Base-by-base conservation (phyloP, 1,140 invertebrate species). In the Drosophila chauvacae region DNA sequence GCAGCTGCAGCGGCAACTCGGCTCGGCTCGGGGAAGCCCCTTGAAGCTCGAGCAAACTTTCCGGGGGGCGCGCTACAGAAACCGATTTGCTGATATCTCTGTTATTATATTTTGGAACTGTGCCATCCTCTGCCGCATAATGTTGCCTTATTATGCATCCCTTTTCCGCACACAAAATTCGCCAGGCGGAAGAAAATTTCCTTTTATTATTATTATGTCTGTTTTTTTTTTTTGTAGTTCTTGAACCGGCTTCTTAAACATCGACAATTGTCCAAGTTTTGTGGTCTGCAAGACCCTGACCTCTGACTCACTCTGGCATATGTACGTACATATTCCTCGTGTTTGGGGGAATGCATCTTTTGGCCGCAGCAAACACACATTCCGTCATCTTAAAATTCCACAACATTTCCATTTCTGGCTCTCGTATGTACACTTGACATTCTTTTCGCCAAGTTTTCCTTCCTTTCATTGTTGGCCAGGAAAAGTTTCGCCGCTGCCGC, bases 361-460 rank as follows among this genome's bases (percentile, higher is more conserved):
- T 9, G 23, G 53, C 61, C 41, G 28, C 56, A 61, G 55, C 37
- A 48, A 57, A 72, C 66, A 72, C 63, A 72, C 66, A 60, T 72
- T 72, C 72, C 70, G 68, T 73, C 68, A 73, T 72, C 69, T 59
- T 28, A 33, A 59, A 44, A 73, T 73, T 72, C 70, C 68, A 42
- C 45, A 73, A 42, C 37, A 76, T 76, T 56, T 57, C 58, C 71
- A 48, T 50, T 47, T 63, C 44, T n/a, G 37, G 35, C 51, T 42
- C 39, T 64, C 60, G 66, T 60, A 71, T 81, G 68, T 77, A 80
- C 84, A 80, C 76, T 84, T 87, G 84, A 87, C 80, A 82, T 68
- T 76, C 70, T 60, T 77, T 65, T 23, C 33, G 30, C 65, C 61
- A 63, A 81, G 58, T 74, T 65, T 33, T 61, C 23, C 28, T 33